Conservation (phyloP, 2,888 invertebrate genomes). For the Lordiphosa fenestrarum region DNA sequence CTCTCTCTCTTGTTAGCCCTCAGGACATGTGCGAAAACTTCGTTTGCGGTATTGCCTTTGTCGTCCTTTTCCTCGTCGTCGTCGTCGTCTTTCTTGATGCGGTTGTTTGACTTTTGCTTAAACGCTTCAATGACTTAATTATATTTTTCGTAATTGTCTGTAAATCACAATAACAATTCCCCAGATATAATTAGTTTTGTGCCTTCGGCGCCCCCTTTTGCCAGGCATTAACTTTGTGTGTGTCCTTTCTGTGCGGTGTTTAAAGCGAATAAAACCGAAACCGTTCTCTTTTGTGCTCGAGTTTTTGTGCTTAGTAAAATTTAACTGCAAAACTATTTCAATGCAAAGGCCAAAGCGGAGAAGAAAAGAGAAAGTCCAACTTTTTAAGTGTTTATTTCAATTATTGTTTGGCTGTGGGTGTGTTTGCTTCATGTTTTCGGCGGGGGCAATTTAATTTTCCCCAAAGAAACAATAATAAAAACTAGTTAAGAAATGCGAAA, state of each 20-base stretch:
- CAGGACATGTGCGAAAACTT: constrained; percentile 23
- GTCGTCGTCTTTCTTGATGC: constrained; percentile 12
- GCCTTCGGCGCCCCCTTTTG: not conserved
- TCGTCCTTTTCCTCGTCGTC: constrained; percentile 1
- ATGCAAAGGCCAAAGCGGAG: constrained; percentile 20
- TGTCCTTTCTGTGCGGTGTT: not conserved
- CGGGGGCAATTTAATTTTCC: constrained; percentile 74
- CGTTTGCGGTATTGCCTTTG: constrained; percentile 14
- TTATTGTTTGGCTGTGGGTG: constrained; percentile 61
- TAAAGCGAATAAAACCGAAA: too few relatives aligned
- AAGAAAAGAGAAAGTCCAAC: constrained; percentile 42
- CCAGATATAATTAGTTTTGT: constrained; percentile 1
- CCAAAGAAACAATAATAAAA: constrained; percentile 66
- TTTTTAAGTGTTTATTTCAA: constrained; percentile 76
- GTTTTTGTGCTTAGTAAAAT: constrained; percentile 57
- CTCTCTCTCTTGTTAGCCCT: constrained; percentile 11
- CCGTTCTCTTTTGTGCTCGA: constrained; percentile 23
- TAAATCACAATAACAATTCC: constrained; percentile 34
- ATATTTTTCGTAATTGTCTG: constrained; percentile 49
- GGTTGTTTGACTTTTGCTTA: constrained; percentile 41
- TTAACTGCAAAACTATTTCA: constrained; percentile 69
- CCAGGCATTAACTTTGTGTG: not conserved
- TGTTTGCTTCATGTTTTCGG: constrained; percentile 29
- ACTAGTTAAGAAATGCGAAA: constrained; percentile 76
- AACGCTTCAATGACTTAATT: constrained; percentile 59